Base-by-base conservation (phyloP, 1,140 invertebrate genomes). In the Teleogryllus occipitalis region DNA sequence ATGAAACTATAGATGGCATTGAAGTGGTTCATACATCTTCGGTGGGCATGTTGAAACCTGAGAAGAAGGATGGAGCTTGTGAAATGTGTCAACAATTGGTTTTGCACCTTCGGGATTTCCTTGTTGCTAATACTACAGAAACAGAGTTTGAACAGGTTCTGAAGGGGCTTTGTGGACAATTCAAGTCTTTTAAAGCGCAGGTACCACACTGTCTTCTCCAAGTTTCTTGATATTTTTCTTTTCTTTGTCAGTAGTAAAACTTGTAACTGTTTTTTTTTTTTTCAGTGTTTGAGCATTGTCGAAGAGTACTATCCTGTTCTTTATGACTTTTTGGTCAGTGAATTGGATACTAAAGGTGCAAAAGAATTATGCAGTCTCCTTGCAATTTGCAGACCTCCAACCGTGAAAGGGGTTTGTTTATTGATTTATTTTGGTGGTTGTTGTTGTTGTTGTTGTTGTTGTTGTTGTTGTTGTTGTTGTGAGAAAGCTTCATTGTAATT, bases 121-220 rank as follows among this genome's bases (percentile, higher is more conserved):
- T 97, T 0, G 88, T 94, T 47, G 91, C 95, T n/a, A 96, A 97
- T 83, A 96, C 95, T 1, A 96, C 95, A 0, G 92, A 94, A 85
- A 81, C 86, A 0, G 94, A 96, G 87, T 97, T 97, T 85, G 89
- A 93, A 84, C 86, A 90, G 83, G 91, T 96, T 5, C 85, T 96
- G 15, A 85, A 91, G 83, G 94, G 94, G 80, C 84, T 97, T 27
- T 97, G 95, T 85, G 93, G 93, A 82, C 93, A 95, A 86, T 93
- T 92, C 1, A 90, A 90, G 81, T 89, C 88, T 47, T 96, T 89
- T 79, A 83, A 87, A 46, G 47, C 84, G 39, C 87, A 90, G 83
- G 88, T 77, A 77, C 10, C 54, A 18, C 54, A 65, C 10, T 65
- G 54, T 10, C 54, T 14, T 65, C 7, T 14, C 18, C 10, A 14